These are phyloP conservation scores for Anoplophora glabripennis DNA, from an alignment of 1,140 invertebrate species.

Conservation along the genomic window DNA sequence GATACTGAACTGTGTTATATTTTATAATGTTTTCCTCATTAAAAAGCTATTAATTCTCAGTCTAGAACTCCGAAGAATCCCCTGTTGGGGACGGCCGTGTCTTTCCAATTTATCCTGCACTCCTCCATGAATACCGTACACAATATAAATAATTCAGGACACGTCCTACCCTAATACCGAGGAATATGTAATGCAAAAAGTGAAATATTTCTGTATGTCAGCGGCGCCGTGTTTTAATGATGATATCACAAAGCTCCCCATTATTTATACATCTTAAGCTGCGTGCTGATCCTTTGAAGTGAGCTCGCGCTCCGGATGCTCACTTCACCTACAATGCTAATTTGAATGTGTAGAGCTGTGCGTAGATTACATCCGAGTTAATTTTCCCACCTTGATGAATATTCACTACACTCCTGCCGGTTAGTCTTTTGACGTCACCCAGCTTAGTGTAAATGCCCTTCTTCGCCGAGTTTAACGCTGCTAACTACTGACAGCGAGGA, in stretches of 20 bases:
- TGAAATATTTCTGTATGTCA: constrained; percentile 31
- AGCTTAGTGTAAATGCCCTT: too few relatives aligned
- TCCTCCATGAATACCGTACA: too few relatives aligned
- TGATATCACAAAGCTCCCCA: constrained; percentile 33
- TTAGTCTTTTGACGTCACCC: not conserved
- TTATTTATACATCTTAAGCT: constrained; percentile 33
- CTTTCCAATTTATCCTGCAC: too few relatives aligned
- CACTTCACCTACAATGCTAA: constrained; percentile 23
- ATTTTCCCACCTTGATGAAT: constrained; percentile 24
- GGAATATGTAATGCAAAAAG: constrained; percentile 35
- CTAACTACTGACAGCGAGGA: too few relatives aligned
- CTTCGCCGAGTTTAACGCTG: too few relatives aligned
- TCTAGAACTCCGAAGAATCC: too few relatives aligned
- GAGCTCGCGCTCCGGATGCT: constrained; percentile 13
- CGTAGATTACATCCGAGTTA: constrained; percentile 19
- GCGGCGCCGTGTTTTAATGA: constrained; percentile 31
- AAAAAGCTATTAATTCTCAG: too few relatives aligned
- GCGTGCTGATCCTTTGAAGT: constrained; percentile 19
- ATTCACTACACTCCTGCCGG: constrained; percentile 11
- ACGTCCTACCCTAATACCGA: constrained; percentile 24
- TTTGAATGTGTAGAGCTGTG: constrained; percentile 23
- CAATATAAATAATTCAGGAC: constrained; percentile 31
- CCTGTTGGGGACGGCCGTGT: too few relatives aligned
- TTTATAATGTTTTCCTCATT: too few relatives aligned
- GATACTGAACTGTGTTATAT: too few relatives aligned